phyloP scores from a whole-genome alignment of 2,797 vertebrate genomes.

The Malacoraja senta region DNA sequence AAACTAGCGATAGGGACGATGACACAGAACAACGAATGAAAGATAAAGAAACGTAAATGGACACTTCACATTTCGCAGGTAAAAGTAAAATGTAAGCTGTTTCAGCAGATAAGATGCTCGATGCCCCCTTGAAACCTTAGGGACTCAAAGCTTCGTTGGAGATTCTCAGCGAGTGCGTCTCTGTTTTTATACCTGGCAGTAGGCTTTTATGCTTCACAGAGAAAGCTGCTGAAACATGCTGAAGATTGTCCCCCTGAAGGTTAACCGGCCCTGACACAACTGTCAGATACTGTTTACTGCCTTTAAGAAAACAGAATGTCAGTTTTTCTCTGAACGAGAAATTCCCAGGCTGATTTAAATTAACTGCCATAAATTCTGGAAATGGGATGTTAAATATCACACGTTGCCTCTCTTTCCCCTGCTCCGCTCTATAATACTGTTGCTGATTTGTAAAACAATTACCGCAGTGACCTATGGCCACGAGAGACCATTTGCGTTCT shows the following conservation, averaged over 20 bases:
- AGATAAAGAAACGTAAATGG: neutral
- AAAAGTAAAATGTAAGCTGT: neutral
- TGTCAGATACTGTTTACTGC: conserved; percentile 42
- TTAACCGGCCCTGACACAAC: conserved; percentile 29
- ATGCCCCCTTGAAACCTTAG: neutral
- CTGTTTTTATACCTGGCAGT: no score
- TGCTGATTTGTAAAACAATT: conserved; percentile 53
- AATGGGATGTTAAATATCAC: conserved; percentile 16
- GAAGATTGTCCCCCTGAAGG: neutral
- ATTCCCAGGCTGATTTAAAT: neutral
- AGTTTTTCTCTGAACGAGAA: neutral
- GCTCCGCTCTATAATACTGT: conserved; percentile 40
- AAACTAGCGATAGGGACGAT: no score
- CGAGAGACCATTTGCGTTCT: conserved; percentile 23
- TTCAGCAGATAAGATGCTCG: neutral
- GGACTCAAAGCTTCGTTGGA: neutral
- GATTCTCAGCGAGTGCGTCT: neutral
- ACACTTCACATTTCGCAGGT: neutral
- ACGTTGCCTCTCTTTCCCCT: neutral
- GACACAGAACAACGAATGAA: no score
- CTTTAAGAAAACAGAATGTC: conserved; percentile 28
- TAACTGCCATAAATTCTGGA: conserved; percentile 33
- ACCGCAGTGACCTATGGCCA: conserved; percentile 63
- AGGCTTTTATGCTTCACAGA: neutral
- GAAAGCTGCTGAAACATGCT: neutral